Evolutionary conservation across 2,888 invertebrate genomes (phyloP).

Genomic region (Trachelus troglodyta): DNA sequence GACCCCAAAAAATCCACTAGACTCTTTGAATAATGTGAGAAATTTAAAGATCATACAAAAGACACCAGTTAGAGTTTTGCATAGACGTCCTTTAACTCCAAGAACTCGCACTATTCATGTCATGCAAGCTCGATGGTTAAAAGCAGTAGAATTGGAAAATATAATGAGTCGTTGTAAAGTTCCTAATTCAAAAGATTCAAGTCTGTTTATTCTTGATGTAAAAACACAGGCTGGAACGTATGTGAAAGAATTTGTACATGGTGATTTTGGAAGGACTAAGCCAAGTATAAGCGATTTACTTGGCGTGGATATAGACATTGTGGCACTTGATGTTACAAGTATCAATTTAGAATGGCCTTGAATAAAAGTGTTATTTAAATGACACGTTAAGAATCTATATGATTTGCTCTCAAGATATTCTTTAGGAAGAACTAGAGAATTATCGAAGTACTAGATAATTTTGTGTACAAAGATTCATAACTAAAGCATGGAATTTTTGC

Average conservation of each 20-base stretch:
- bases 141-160: constrained; percentile 37
- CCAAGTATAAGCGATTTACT: constrained; percentile 82
- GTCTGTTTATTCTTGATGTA: constrained; percentile 75
- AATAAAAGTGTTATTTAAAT: constrained; percentile 14
- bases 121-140: constrained; percentile 69
- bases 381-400: not conserved
- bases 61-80: constrained; percentile 92
- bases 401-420: not conserved
- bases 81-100: constrained; percentile 81
- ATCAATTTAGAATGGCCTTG: constrained; percentile 83
- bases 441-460: not conserved
- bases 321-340: constrained; percentile 89
- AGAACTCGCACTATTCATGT: constrained; percentile 76
- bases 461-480: not conserved
- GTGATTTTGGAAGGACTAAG: constrained; percentile 90
- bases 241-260: constrained; percentile 97
- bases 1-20: constrained; percentile 66
- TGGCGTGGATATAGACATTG: constrained; percentile 81
- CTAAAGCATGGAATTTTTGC: not conserved
- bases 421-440: not conserved
- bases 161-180: constrained; percentile 22
- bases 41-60: constrained; percentile 78
- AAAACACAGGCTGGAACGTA: constrained; percentile 94
- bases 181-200: constrained; percentile 32
- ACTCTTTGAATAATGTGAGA: constrained; percentile 69